Evolutionary conservation across 37 sponge, comb jelly and placozoan genomes (phyloP), one percentile per base, ranked within the genome.

Genomic region (Amphimedon queenslandica): DNA sequence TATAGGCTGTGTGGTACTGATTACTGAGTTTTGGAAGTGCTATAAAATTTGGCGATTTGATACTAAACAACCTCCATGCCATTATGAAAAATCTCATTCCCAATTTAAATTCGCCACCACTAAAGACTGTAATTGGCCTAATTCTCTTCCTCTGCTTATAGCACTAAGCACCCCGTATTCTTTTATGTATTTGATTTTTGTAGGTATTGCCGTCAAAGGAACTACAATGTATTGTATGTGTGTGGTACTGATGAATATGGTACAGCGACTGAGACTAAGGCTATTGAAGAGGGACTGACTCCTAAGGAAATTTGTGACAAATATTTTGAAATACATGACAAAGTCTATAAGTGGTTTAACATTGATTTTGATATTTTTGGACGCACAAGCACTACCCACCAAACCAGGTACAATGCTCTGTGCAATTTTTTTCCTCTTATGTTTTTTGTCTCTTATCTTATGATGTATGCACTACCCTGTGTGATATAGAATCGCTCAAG

Each of bases 181-280:
- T 18, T 47, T 47, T 18, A 47, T 18, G 13, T 13, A 47, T 13
- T 47, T 47, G 8, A 47, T 18, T 47, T 18, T 47, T 47, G 13
- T 34, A 86, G 94, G 64, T 98, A 92, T 57, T 98, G 96, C 68
- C 87, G 95, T 6, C 82, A 90, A 5, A 65, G 93, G 20, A 71
- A 72, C 76, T 95, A 98, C 83, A 89, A 89, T 58, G 81, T 77
- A 35, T 77, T 94, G 47, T 98, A 94, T 72, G 84, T 98, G 16
- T 98, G 99, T 80, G 99, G 99, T n/a, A 98, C 96, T 23, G 99
- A 98, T 70, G 99, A 98, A 69, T 98, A 98, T 71, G 99, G 99
- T 10, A 98, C 99, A 24, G 99, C 99, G 4, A 98, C 99, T n/a
- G 99, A 98, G 84, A 98, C 96, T 0, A 98, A 94, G 75, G 99